Evolutionary conservation across 1,140 invertebrate species (phyloP).

Genomic region (Bradynema listronoti): DNA sequence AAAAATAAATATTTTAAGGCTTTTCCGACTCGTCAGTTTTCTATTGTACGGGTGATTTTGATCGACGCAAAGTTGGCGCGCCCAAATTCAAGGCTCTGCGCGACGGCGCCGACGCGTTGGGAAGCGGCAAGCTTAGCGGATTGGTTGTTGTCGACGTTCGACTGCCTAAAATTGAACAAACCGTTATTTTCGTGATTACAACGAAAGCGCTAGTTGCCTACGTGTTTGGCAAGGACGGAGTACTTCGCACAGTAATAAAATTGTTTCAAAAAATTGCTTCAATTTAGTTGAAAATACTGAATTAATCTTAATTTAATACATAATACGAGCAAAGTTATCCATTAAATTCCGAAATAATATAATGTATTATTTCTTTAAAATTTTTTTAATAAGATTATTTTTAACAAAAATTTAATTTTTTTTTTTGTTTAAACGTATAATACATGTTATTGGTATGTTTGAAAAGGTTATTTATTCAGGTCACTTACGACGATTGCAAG

Average conservation of each 20-base stretch:
- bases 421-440: too few relatives aligned
- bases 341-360: too few relatives aligned
- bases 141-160: conserved; percentile 19
- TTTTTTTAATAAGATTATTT: too few relatives aligned
- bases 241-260: conserved; percentile 24
- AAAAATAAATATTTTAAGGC: conserved; percentile 13
- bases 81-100: conserved; percentile 28
- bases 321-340: too few relatives aligned
- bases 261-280: too few relatives aligned
- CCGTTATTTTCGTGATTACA: conserved; percentile 44
- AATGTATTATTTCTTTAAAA: too few relatives aligned
- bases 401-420: too few relatives aligned
- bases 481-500: background rate
- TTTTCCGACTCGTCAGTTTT: conserved; percentile 40
- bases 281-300: too few relatives aligned
- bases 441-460: too few relatives aligned
- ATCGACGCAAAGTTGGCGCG: conserved; percentile 30
- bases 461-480: too few relatives aligned
- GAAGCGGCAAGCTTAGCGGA: conserved; percentile 34
- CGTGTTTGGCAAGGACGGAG: conserved; percentile 25
- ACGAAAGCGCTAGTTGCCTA: conserved; percentile 29
- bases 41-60: conserved; percentile 37
- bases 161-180: too few relatives aligned
- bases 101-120: conserved; percentile 7
- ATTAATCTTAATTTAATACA: too few relatives aligned